phyloP scores from a whole-genome alignment of 2,113 vertebrate species.

The Chaetops frenatus region DNA sequence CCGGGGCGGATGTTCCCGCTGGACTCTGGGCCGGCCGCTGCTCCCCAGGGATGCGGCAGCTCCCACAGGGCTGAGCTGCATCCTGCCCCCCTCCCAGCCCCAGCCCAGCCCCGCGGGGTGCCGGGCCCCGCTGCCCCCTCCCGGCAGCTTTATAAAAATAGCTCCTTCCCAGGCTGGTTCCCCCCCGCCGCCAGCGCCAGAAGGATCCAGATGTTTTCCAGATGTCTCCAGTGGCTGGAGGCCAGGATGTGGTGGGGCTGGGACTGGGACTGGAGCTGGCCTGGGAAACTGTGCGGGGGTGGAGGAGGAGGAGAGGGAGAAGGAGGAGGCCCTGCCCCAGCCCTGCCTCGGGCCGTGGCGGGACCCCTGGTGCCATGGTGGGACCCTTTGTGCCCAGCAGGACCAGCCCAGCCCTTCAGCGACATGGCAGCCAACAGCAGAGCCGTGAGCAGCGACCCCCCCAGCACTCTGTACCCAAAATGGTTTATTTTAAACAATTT shows the following conservation, averaged over 20 bases:
- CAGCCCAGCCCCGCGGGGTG: background rate
- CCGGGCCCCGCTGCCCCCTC: background rate
- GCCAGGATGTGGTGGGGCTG: background rate
- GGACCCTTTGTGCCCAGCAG: background rate
- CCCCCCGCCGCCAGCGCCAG: conserved; percentile 13
- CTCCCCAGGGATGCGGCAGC: background rate
- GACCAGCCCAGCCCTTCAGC: background rate
- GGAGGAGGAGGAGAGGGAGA: background rate
- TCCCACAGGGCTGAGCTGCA: background rate
- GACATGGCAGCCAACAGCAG: background rate
- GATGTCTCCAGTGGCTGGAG: conserved; percentile 55
- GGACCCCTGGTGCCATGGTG: background rate
- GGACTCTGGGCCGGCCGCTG: background rate
- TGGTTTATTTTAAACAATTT: background rate
- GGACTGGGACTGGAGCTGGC: background rate
- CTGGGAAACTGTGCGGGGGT: background rate
- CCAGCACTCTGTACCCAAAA: background rate
- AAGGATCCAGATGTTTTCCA: conserved; percentile 76
- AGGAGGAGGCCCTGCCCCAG: background rate
- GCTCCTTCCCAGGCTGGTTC: conserved; percentile 65
- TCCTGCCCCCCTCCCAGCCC: background rate
- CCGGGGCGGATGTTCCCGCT: background rate
- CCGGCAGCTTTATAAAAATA: conserved; percentile 63
- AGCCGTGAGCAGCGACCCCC: background rate
- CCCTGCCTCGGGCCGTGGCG: background rate